A percentile compares a stretch with the other conserved stretches of the same genome.
These are phyloP conservation scores for Oreochromis aureus DNA, from an alignment of 2,113 vertebrate genomes.

Conservation along the genomic window DNA sequence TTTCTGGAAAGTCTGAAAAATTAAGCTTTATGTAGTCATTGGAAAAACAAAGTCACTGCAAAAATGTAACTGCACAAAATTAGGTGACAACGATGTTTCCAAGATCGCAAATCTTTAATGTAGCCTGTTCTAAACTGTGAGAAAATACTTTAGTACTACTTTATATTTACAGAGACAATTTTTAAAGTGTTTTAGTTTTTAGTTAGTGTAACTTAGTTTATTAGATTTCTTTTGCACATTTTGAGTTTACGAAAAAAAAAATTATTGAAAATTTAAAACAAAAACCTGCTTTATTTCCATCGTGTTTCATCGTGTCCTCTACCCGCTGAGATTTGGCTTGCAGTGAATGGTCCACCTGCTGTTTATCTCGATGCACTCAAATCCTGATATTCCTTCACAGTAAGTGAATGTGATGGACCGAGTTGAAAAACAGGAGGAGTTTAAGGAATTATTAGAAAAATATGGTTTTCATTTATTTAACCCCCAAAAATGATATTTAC, in stretches of 20 bases:
- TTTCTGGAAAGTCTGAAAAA: background rate
- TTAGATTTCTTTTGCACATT: background rate
- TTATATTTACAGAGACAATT: background rate
- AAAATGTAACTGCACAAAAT: background rate
- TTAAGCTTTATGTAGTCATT: accelerated
- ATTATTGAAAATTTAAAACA: accelerated
- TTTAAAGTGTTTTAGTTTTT: accelerated
- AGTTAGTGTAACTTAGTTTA: accelerated
- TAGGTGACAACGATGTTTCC: background rate
- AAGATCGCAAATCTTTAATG: background rate
- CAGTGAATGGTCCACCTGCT: background rate
- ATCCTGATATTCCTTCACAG: background rate
- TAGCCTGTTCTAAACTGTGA: accelerated
- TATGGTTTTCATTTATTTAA: no score
- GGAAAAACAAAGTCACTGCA: background rate
- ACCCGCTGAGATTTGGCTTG: background rate
- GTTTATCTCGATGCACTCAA: background rate
- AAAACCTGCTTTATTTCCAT: accelerated
- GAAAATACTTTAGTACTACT: background rate
- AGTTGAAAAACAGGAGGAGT: no score
- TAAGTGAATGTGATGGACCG: background rate
- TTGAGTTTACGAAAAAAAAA: background rate
- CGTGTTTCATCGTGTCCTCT: background rate
- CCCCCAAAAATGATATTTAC: no score
- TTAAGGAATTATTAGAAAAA: no score